These are phyloP conservation scores for Ahaetulla prasina DNA, from an alignment of 2,113 vertebrate genomes.

Conservation along the genomic window DNA sequence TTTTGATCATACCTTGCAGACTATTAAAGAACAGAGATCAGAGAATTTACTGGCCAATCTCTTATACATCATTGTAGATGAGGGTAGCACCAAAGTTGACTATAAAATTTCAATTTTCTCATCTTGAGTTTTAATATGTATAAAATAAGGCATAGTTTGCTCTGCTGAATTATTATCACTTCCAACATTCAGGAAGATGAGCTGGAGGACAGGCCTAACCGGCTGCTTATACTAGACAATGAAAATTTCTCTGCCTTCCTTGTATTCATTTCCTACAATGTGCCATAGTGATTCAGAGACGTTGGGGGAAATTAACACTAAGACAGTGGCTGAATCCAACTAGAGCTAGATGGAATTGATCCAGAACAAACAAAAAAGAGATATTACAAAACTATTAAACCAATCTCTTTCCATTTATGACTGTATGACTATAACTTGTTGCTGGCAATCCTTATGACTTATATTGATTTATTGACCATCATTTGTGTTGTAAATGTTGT, in stretches of 20 bases:
- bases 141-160: neutral
- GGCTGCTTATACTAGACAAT: neutral
- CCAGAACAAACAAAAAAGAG: neutral
- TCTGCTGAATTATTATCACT: neutral
- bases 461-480: too few species aligned
- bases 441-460: too few species aligned
- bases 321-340: neutral
- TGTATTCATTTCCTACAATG: neutral
- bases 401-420: too few species aligned
- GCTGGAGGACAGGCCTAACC: neutral
- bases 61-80: neutral
- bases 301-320: neutral
- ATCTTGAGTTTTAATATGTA: neutral
- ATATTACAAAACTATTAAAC: neutral
- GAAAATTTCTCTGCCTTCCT: neutral
- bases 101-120: neutral
- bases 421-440: too few species aligned
- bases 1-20: neutral
- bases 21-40: neutral
- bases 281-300: neutral
- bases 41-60: neutral
- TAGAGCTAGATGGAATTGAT: neutral
- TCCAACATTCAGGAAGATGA: neutral
- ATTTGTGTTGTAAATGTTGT: too few species aligned
- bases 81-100: neutral